Conservation (phyloP, 2,888 invertebrate species). For the Andrena haemorrhoa region DNA sequence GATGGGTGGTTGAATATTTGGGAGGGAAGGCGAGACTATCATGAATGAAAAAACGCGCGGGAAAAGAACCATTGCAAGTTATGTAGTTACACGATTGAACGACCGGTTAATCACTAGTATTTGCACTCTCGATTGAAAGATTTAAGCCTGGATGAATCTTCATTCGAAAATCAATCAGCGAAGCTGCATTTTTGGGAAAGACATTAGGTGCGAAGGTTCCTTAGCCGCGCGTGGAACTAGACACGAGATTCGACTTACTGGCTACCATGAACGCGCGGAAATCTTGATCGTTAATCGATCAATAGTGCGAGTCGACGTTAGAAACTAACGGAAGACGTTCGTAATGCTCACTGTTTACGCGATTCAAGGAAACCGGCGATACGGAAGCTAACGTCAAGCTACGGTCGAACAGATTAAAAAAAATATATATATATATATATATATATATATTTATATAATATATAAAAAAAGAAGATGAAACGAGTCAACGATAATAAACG, state of each 20-base stretch:
- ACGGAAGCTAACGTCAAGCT: constrained; percentile 9
- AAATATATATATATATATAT: too few relatives aligned
- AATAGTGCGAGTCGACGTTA: background rate
- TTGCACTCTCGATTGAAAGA: constrained; percentile 23
- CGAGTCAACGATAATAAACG: constrained; percentile 40
- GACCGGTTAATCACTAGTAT: constrained; percentile 48
- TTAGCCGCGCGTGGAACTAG: background rate
- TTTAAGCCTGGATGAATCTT: background rate
- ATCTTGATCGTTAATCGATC: constrained; percentile 24
- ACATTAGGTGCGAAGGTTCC: background rate
- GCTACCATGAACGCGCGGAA: constrained; percentile 1
- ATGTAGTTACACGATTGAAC: constrained; percentile 50
- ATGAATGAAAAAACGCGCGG: constrained; percentile 9
- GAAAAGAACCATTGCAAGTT: constrained; percentile 19
- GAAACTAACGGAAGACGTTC: constrained; percentile 77
- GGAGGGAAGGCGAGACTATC: background rate
- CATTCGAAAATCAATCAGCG: too few relatives aligned
- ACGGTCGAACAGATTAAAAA: constrained; percentile 25
- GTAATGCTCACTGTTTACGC: constrained; percentile 76
- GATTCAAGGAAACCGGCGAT: constrained; percentile 25
- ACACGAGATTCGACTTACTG: background rate
- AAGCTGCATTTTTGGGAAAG: too few relatives aligned
- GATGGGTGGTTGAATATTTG: background rate
- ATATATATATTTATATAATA: background rate
- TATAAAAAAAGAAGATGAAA: constrained; percentile 22